These are phyloP conservation scores for Lepidurus arcticus DNA, from an alignment of 1,140 invertebrate genomes.

Conservation along the genomic window DNA sequence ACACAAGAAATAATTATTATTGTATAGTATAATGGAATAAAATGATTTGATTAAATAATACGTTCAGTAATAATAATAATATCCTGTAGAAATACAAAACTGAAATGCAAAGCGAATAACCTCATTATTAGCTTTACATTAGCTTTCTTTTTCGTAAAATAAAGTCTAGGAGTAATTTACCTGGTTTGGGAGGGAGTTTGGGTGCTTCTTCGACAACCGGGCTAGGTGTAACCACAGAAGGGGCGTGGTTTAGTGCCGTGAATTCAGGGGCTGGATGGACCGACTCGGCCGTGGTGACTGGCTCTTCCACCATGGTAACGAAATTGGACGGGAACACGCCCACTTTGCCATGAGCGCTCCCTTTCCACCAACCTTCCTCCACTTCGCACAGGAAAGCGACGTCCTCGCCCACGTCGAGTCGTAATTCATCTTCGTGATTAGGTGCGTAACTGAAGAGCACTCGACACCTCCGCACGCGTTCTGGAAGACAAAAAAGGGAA, in stretches of 20 bases:
- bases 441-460: conserved; percentile 88
- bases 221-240: conserved; percentile 29
- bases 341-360: conserved; percentile 61
- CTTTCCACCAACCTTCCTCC: conserved; percentile 86
- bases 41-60: conserved; percentile 26
- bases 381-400: conserved; percentile 83
- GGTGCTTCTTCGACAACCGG: conserved; percentile 41
- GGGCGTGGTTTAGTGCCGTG: conserved; percentile 27
- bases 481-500: conserved; percentile 36
- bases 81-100: conserved; percentile 23
- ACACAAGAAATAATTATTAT: conserved; percentile 34
- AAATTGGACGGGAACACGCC: conserved; percentile 93
- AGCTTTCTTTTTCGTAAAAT: neutral
- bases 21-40: neutral
- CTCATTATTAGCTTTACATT: neutral
- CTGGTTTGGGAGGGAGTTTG: conserved; percentile 49
- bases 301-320: conserved; percentile 60
- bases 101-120: neutral
- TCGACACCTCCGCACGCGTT: conserved; percentile 55
- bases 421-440: conserved; percentile 84
- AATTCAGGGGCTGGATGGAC: neutral
- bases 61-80: conserved; percentile 31
- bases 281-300: neutral
- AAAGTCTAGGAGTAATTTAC: conserved; percentile 37
- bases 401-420: conserved; percentile 74